These are phyloP conservation scores for Pygmarrhopalites habei DNA, from an alignment of 1,140 invertebrate species.

Conservation along the genomic window DNA sequence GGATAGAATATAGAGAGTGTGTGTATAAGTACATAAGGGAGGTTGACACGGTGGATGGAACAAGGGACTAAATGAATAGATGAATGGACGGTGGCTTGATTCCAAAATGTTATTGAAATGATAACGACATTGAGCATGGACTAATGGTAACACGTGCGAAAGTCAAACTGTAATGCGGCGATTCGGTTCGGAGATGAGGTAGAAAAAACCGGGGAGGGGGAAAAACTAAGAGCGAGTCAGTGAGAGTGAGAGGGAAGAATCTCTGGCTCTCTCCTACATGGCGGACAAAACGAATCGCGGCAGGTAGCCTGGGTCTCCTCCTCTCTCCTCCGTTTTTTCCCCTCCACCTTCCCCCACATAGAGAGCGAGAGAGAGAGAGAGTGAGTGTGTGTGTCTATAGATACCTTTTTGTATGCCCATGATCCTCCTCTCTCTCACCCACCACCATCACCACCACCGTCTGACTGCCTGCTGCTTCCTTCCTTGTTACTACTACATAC, in stretches of 20 bases:
- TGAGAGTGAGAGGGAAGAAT: slow-evolving; percentile 8
- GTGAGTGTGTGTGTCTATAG: no score
- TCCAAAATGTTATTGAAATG: slow-evolving; percentile 28
- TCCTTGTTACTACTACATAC: no score
- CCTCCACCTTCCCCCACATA: no score
- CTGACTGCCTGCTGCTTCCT: no score
- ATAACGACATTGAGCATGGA: slow-evolving; percentile 19
- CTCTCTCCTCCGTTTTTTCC: not conserved
- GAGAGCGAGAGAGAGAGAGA: no score
- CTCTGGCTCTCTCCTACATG: slow-evolving; percentile 10
- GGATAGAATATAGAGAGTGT: no score
- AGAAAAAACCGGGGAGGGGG: not conserved
- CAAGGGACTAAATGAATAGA: slow-evolving; percentile 4
- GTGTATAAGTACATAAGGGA: no score
- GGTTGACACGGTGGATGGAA: not conserved
- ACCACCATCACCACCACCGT: no score
- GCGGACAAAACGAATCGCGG: slow-evolving; percentile 35
- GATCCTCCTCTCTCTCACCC: no score
- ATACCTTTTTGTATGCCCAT: no score
- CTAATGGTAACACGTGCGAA: slow-evolving; percentile 34
- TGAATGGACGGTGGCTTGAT: slow-evolving; percentile 14
- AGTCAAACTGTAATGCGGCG: slow-evolving; percentile 35
- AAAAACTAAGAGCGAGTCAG: not conserved
- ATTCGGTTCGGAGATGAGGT: slow-evolving; percentile 22
- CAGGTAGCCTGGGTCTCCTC: slow-evolving; percentile 25